Evolutionary conservation across 2,113 vertebrate species (phyloP), one percentile per base, ranked within the genome.

Genomic region (Platichthys stellatus): DNA sequence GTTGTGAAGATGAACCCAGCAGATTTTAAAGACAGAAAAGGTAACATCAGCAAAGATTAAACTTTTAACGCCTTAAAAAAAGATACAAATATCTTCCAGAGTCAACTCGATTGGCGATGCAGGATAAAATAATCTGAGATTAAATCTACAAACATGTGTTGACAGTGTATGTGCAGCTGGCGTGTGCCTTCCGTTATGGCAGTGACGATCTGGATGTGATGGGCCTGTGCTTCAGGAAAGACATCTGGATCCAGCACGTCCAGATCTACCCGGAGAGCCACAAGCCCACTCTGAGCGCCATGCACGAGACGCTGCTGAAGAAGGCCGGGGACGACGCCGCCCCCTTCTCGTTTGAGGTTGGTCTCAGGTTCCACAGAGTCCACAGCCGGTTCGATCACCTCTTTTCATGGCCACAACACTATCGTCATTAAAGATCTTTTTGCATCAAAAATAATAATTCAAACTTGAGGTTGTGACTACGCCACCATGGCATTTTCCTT

Each of bases 131-230:
- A 8, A 3, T 24, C 17, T 47, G 26, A 17, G 40, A 24, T 57
- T 13, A 21, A 13, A 51, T 45, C 2, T 38, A 0, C 17, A 14
- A 0, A 12, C 21, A 1, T 72, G 43, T 69, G n/a, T 63, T 31
- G 9, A 8, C 82, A 95, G 94, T 93, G 65, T 95, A 93, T 47
- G 84, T 95, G 60, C 92, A 94, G 80, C 76, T 95, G 86, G 80
- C 87, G 1, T 94, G 94, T 76, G 94, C 93, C 68, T 95, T 95
- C 85, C 94, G 94, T 4, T 95, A 95, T 1, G 94, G 94, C 12
- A 92, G 86, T 0, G 94, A 95, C 0, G 94, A 95, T 78, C 86
- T 95, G 90, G 94, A 95, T 15, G 92, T 95, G 72, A 93, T 95
- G 49, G 93, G 94, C 21, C 84, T 95, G 56, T 85, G 91, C 84